phyloP scores from a whole-genome alignment of 2,888 invertebrate genomes.

The Sphaerophoria rueppellii region DNA sequence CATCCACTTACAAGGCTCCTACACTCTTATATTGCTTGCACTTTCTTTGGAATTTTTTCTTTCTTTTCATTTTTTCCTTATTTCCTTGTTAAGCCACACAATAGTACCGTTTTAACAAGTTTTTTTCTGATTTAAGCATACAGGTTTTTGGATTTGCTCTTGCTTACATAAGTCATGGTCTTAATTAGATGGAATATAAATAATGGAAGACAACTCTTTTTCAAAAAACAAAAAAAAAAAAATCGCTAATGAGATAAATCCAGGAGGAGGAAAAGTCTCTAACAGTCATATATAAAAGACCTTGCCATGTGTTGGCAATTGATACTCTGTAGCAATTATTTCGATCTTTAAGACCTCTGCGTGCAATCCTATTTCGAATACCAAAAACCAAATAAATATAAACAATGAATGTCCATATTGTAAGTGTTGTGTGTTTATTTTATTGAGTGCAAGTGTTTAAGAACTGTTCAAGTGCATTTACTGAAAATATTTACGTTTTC shows the following conservation, averaged over 20 bases:
- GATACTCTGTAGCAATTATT: constrained; percentile 47
- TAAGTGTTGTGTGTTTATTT: constrained; percentile 37
- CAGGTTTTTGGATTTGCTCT: constrained; percentile 44
- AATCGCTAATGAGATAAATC: constrained; percentile 39
- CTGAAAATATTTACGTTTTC: neutral
- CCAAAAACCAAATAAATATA: neutral
- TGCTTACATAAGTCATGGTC: constrained; percentile 60
- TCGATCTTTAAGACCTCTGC: constrained; percentile 22
- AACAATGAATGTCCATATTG: constrained; percentile 50
- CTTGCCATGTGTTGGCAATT: constrained; percentile 40
- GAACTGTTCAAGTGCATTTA: neutral
- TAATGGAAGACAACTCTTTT: constrained; percentile 51
- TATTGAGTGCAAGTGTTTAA: neutral
- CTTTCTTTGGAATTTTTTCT: constrained; percentile 27
- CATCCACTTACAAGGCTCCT: constrained; percentile 9
- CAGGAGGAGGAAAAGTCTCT: constrained; percentile 48
- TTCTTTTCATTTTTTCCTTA: constrained; percentile 40
- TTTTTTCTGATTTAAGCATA: constrained; percentile 63
- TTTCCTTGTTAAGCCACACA: constrained; percentile 61
- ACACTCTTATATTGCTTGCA: constrained; percentile 19
- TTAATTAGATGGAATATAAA: constrained; percentile 59
- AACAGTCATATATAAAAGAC: constrained; percentile 59
- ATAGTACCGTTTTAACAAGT: constrained; percentile 56
- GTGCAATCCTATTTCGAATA: neutral
- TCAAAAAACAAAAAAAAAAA: neutral